These are phyloP conservation scores for Ornithoptera alexandrae DNA, from an alignment of 2,888 invertebrate genomes.

Conservation along the genomic window DNA sequence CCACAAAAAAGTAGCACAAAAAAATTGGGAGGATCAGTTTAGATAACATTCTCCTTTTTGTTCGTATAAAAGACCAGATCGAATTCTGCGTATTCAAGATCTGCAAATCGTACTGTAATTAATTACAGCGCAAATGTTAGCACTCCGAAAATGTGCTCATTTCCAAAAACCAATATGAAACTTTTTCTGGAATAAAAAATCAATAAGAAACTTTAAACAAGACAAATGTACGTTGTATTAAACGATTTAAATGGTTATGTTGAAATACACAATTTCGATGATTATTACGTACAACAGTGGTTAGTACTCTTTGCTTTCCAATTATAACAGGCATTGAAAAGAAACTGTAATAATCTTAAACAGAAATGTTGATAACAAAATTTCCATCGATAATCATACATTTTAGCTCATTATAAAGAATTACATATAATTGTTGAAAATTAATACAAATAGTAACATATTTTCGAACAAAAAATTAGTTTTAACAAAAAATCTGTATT, in stretches of 20 bases:
- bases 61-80: neutral
- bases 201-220: too few relatives aligned
- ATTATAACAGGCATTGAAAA: neutral
- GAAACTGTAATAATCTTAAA: neutral
- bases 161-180: too few relatives aligned
- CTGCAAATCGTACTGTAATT: neutral
- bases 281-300: neutral
- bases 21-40: too few relatives aligned
- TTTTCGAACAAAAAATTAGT: neutral
- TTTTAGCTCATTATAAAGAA: neutral
- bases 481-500: too few relatives aligned
- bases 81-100: neutral
- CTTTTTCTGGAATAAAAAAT: too few relatives aligned
- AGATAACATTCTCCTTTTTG: neutral
- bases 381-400: neutral
- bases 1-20: too few relatives aligned
- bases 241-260: too few relatives aligned
- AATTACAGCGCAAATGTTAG: neutral
- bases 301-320: neutral
- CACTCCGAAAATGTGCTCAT: neutral
- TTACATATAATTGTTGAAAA: neutral
- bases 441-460: neutral
- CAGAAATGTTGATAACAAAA: neutral
- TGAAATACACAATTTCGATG: neutral
- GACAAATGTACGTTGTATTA: too few relatives aligned